Base-by-base conservation (phyloP, 35 echinoderm and acorn worm genomes). In the Patiria miniata region DNA sequence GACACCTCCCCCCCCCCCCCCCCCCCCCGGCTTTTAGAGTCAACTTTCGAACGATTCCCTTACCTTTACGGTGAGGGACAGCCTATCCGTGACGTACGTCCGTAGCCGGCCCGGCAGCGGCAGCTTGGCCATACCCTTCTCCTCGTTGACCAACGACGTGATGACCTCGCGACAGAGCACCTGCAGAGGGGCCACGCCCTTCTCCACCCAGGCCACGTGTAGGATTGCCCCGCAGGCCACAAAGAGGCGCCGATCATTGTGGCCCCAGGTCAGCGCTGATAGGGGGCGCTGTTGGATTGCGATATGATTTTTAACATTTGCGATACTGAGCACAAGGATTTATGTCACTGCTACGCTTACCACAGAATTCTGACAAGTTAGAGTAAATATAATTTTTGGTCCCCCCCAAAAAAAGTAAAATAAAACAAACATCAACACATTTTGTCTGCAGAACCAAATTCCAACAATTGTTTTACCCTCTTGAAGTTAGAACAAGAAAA, bases 171-270 rank as follows among this genome's bases (percentile, higher is more conserved):
- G 37, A 83, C 96, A 99, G n/a, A 99, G 80, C 78, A 99, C 87
- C 93, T 99, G 96, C 2, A 99, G 90, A 10, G 96, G 93, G 7
- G 96, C 96, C 40, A 99, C 87, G 8, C 90, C 89, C 84, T 94
- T 99, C 80, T 94, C 89, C 29, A 99, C 87, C 96, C 96, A 99
- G n/a, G 96, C 96, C 26, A 94, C 93, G 82, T 99, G 96, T 17
- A 99, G 89, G 36, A 94, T 86, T 14, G 89, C 76, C 15, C 93
- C 93, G 65, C 92, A 99, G 37, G 96, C 93, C 7, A 98, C 86
- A 52, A 98, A 97, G 2, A 98, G 89, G 8, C 96, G 79, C 33
- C 91, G 92, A 79, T 98, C 96, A 51, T 98, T 94, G 83, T 98
- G 96, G 51, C 96, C 96, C 96, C 96, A 98, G 0, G 96, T 87